Base-by-base conservation (phyloP, 2,113 vertebrate species). In the Falcunculus frontatus region DNA sequence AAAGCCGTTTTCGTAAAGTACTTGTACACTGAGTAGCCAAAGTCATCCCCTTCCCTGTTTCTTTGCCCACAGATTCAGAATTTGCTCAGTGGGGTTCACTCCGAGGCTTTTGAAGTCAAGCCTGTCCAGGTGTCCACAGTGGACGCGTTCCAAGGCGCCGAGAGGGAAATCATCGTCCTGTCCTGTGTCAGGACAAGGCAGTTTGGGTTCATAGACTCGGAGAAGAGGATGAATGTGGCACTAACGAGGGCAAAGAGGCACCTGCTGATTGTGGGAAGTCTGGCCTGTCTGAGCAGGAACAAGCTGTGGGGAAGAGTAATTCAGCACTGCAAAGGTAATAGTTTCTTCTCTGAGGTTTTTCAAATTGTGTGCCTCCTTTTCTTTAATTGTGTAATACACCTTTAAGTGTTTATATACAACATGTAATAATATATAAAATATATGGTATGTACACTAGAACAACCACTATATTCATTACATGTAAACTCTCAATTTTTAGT, bases 81-180 rank as follows among this genome's bases (percentile, higher is more conserved):
- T 26, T 60, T 97, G 37, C 96, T 98, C 18, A 50, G n/a, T 15
- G n/a, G 81, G 2, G 6, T 53, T 25, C 77, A 79, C 42, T 79
- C 79, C 0, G 89, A 94, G 73, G 84, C 78, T 21, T 92, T 93
- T 5, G 39, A 95, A 11, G 20, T 91, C 3, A 98, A 93, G 83
- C 50, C 96, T 4, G 95, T 98, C 47, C 98, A 98, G 75, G 98
- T 98, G 67, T 98, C 98, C 79, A 98, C 98, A 0, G 98, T 98
- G 6, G 98, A 98, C 2, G 98, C 98, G 0, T 98, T 98, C 85
- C 98, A 98, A 39, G 98, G 98, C 8, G 98, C 98, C 0, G 98
- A 98, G 82, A 98, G 98, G 90, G 98, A 98, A 77, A 76, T 98
- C 16, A 55, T 98, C 8, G 72, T 98, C 69, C 76, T 98, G 87